Conservation (phyloP, 1,140 invertebrate species). For the Pseudachorutes palmiensis region DNA sequence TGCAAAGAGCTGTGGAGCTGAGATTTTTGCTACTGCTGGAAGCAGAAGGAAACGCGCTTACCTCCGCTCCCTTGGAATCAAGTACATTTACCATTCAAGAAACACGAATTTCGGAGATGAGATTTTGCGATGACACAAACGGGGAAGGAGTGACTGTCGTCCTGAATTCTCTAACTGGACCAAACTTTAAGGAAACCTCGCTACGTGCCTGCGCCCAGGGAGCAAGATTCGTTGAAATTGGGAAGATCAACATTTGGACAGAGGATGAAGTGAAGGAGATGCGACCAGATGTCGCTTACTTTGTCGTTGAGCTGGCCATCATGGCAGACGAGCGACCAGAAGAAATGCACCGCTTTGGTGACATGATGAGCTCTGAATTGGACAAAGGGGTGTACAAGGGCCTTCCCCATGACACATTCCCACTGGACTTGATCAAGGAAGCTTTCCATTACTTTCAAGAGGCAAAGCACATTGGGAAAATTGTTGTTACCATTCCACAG, state of each 20-base stretch:
- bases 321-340: background rate
- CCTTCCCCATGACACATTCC: conserved; percentile 14
- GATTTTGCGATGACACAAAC: conserved; percentile 12
- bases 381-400: conserved; percentile 4
- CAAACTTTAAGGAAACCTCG: conserved; percentile 27
- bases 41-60: conserved; percentile 22
- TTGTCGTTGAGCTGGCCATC: conserved; percentile 8
- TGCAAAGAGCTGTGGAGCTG: conserved; percentile 43
- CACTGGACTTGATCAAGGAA: conserved; percentile 12
- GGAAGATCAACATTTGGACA: conserved; percentile 23
- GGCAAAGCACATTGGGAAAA: conserved; percentile 19
- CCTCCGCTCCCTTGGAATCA: conserved; percentile 17
- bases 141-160: conserved; percentile 23
- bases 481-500: conserved; percentile 10
- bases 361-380: conserved; percentile 7
- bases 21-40: conserved; percentile 25
- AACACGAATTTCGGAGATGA: conserved; percentile 22
- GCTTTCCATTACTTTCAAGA: conserved; percentile 21
- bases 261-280: conserved; percentile 18
- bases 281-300: conserved; percentile 19
- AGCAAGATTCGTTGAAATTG: conserved; percentile 29
- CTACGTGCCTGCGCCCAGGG: conserved; percentile 8
- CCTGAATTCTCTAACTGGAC: conserved; percentile 29
- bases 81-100: conserved; percentile 25
- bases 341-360: background rate